A percentile compares a stretch with the other conserved stretches of the same genome.
Conservation (phyloP, 2,797 vertebrate species). For the Garrulus glandarius region DNA sequence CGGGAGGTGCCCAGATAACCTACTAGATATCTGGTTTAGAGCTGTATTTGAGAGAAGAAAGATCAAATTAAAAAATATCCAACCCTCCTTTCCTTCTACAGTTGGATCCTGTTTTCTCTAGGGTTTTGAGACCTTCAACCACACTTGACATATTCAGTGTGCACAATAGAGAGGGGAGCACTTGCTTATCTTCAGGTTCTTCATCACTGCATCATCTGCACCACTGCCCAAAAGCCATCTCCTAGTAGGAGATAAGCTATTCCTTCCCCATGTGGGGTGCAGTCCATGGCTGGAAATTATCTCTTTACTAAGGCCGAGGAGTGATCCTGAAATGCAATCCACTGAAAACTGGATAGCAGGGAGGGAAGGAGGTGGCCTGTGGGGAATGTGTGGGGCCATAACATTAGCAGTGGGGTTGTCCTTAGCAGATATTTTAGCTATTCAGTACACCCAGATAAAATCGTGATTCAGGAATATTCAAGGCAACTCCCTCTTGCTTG, state of each 20-base stretch:
- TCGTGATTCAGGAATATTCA: neutral
- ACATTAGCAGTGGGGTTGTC: neutral
- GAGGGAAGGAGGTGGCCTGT: neutral
- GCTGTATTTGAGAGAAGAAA: neutral
- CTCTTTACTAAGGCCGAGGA: neutral
- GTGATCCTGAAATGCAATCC: neutral
- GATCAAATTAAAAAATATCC: neutral
- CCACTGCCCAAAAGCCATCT: neutral
- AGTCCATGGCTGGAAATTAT: neutral
- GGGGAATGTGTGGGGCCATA: neutral
- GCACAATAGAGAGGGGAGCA: neutral
- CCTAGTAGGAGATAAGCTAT: neutral
- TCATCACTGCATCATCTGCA: neutral
- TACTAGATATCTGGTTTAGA: neutral
- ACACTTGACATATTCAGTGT: neutral
- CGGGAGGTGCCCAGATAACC: neutral
- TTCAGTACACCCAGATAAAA: neutral
- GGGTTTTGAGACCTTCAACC: neutral
- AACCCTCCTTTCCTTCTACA: neutral
- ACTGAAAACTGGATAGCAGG: neutral
- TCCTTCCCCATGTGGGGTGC: neutral
- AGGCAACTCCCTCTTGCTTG: constrained; percentile 2
- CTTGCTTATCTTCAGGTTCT: neutral
- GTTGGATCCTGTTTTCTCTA: neutral
- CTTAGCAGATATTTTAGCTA: neutral